A percentile compares a stretch with the other conserved stretches of the same genome.
These are phyloP conservation scores for Pseudococcus viburni DNA, from an alignment of 2,888 invertebrate species.

Conservation along the genomic window DNA sequence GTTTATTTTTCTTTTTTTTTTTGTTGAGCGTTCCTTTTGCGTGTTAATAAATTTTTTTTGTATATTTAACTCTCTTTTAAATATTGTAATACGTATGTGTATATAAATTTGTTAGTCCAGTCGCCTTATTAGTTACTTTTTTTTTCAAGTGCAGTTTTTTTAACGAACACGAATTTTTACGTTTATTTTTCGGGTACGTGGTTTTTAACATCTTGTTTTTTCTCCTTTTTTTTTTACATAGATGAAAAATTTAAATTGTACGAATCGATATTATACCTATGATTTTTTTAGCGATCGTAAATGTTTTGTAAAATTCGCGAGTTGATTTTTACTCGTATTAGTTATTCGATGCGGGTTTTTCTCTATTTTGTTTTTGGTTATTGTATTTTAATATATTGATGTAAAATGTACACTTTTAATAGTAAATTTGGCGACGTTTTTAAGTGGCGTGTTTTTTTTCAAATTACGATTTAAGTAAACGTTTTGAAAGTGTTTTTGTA, in stretches of 20 bases:
- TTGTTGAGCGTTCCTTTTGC: constrained; percentile 58
- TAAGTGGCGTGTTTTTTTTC: constrained; percentile 9
- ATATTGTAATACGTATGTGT: constrained; percentile 47
- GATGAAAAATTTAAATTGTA: constrained; percentile 24
- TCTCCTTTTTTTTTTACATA: background rate
- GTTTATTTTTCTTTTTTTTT: constrained; percentile 43
- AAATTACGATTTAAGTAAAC: constrained; percentile 21
- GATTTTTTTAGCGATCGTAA: constrained; percentile 6
- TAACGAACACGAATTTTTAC: constrained; percentile 47
- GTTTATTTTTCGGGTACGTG: constrained; percentile 13
- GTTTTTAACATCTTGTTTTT: constrained; percentile 38
- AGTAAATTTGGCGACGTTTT: constrained; percentile 51
- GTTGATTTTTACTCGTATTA: constrained; percentile 25
- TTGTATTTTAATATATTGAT: constrained; percentile 49
- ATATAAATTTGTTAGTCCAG: constrained; percentile 57
- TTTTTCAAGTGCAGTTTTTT: constrained; percentile 30
- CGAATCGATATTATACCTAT: constrained; percentile 15
- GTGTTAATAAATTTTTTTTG: constrained; percentile 56
- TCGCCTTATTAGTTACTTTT: constrained; percentile 16
- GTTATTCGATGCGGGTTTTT: background rate
- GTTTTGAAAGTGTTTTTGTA: constrained; percentile 51
- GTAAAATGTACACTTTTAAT: constrained; percentile 35
- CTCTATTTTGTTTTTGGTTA: constrained; percentile 21
- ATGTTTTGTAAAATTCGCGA: constrained; percentile 3
- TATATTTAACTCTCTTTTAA: constrained; percentile 47